Base-by-base conservation (phyloP, 2,797 vertebrate genomes). In the Coccyzus lansbergi region DNA sequence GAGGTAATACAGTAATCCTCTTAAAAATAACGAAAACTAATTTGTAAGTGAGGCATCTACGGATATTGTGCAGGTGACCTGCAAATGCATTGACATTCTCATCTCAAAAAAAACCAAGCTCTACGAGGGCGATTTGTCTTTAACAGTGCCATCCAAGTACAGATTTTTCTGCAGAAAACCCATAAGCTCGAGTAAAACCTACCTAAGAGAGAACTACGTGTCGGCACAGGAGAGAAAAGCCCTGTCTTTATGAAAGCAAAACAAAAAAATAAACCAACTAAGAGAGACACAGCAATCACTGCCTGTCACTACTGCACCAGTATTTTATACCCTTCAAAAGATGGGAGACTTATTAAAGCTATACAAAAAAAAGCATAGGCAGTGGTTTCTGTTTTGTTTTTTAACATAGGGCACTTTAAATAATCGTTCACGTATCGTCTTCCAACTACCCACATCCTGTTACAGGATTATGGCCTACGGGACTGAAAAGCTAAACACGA, bases 391-490 rank as follows among this genome's bases (percentile, higher is more conserved):
- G 24, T 51, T 62, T 33, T 28, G 38, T 64, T 83, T 72, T 4
- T 53, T 40, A 38, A 63, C 65, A 88, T 92, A 96, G 92, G 95
- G 88, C 92, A 95, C 92, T 95, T 94, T 89, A 84, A 94, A 64
- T 83, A 88, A 77, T 38, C 69, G 72, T 93, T 92, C n/a, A n/a
- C 44, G 88, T 92, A 74, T 34, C 56, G 29, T 92, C 75, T 86
- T 94, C 79, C 87, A 95, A 92, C 95, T 95, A 97, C 93, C 94
- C 90, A 88, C 95, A 87, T 86, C 95, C 95, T 94, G 91, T 60
- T 53, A 10, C 94, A 95, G 94, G 92, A 92, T 84, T 93, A 86
- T 84, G 94, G 84, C 56, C 92, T 7, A 5, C 55, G 28, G 74
- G 92, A 93, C 77, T 82, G 56, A 83, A 95, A 90, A 91, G 80